Conservation (phyloP, 2,113 vertebrate genomes). For the Rousettus leschenaultii region DNA sequence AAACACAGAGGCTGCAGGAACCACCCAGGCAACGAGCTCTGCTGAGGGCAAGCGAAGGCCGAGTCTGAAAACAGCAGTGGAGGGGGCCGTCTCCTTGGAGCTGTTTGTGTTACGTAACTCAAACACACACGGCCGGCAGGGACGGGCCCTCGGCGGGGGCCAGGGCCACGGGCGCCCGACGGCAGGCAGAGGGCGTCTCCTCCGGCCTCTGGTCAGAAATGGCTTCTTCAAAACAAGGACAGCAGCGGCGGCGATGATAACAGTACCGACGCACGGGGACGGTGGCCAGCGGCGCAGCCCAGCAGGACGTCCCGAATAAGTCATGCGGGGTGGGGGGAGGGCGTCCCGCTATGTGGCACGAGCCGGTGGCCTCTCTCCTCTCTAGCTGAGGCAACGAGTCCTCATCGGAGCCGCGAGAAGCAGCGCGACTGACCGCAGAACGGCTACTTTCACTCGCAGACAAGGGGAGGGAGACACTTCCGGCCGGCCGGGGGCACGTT, state of each 20-base stretch:
- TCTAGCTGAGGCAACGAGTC: neutral
- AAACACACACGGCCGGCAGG: constrained; percentile 52
- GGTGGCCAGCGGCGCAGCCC: too few species aligned
- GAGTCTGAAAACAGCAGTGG: constrained; percentile 14
- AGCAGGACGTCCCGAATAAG: neutral
- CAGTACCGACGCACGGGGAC: neutral
- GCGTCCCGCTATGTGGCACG: neutral
- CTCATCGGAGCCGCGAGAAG: neutral
- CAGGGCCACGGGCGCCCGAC: neutral
- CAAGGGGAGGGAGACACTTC: neutral
- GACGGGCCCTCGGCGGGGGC: neutral
- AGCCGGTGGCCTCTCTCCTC: neutral
- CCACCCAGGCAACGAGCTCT: constrained; percentile 8
- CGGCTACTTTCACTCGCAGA: neutral
- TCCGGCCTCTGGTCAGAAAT: neutral
- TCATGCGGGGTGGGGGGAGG: too few species aligned
- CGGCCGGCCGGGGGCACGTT: too few species aligned
- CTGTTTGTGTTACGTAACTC: constrained; percentile 70
- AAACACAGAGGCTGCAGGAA: neutral
- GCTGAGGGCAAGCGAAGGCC: constrained; percentile 36
- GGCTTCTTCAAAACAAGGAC: neutral
- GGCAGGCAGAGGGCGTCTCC: neutral
- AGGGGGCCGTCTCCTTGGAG: constrained; percentile 66
- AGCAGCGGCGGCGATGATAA: too few species aligned
- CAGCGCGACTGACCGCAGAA: neutral